Percentiles rank a stretch among this genome's conserved stretches.
phyloP scores from a whole-genome alignment of 2,797 vertebrate species.

The Sphenodon punctatus region DNA sequence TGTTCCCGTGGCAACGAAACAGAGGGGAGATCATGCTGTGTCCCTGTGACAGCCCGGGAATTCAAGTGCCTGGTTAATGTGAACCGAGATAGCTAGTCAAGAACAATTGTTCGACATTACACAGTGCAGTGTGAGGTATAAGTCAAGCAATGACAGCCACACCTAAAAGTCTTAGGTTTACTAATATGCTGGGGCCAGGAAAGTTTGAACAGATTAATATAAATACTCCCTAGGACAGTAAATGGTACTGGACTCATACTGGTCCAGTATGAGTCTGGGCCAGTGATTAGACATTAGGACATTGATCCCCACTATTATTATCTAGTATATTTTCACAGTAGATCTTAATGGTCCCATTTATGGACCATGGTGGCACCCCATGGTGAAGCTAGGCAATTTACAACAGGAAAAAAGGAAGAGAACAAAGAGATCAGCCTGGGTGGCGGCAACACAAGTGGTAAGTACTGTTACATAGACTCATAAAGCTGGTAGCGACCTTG shows the following conservation, averaged over 20 bases:
- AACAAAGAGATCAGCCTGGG: too few relatives aligned
- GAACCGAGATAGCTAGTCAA: neutral
- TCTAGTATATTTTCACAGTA: neutral
- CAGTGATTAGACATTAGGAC: neutral
- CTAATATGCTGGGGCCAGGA: neutral
- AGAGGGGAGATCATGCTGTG: neutral
- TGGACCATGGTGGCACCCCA: neutral
- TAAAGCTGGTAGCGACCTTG: too few relatives aligned
- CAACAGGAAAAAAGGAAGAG: too few relatives aligned
- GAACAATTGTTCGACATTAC: neutral
- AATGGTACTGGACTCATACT: too few relatives aligned
- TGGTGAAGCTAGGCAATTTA: too few relatives aligned
- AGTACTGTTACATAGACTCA: too few relatives aligned
- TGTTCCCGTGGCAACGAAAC: constrained; percentile 60
- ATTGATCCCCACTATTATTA: neutral
- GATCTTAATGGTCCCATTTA: neutral
- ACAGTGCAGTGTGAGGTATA: accelerated
- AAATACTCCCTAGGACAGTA: neutral
- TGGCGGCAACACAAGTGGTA: too few relatives aligned
- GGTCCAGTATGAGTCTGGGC: neutral
- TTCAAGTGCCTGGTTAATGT: neutral
- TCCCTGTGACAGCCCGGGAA: neutral
- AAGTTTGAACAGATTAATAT: neutral
- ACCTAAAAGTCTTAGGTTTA: neutral
- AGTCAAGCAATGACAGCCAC: neutral